phyloP scores from a whole-genome alignment of 2,888 invertebrate species.

The Blera fallax region DNA sequence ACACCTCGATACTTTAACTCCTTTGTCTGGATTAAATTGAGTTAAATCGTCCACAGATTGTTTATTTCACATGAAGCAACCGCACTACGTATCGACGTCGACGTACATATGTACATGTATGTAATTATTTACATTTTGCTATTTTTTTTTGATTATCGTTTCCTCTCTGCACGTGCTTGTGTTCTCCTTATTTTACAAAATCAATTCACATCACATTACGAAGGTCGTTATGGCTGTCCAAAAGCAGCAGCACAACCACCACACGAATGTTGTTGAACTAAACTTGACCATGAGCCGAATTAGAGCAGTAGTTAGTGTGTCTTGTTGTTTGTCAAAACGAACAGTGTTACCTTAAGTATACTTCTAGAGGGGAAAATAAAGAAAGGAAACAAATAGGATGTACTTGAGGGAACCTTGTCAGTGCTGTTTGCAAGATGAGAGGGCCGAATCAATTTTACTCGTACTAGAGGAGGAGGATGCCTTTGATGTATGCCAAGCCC shows the following conservation, averaged over 20 bases:
- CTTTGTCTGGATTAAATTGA: too few species aligned
- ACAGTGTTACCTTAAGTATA: neutral
- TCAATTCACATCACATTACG: slow-evolving; percentile 62
- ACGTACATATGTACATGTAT: too few species aligned
- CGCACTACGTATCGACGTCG: too few species aligned
- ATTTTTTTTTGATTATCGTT: neutral
- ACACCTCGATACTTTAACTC: neutral
- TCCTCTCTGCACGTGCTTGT: slow-evolving; percentile 38
- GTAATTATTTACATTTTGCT: slow-evolving; percentile 7
- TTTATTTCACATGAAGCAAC: neutral
- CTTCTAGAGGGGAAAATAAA: neutral
- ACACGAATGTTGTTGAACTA: slow-evolving; percentile 30
- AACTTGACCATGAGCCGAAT: slow-evolving; percentile 59
- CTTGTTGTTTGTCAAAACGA: slow-evolving; percentile 11
- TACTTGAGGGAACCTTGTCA: neutral
- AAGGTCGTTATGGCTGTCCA: slow-evolving; percentile 13
- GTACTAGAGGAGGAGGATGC: neutral
- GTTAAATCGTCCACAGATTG: too few species aligned
- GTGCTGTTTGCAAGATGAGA: neutral
- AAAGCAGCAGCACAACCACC: slow-evolving; percentile 10
- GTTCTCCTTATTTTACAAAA: slow-evolving; percentile 53
- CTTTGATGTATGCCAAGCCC: neutral
- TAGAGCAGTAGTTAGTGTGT: slow-evolving; percentile 42
- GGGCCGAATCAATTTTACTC: slow-evolving; percentile 3
- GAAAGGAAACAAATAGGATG: neutral